These are phyloP conservation scores for Sminthurides bifidus DNA, from an alignment of 1,140 invertebrate genomes.

Conservation along the genomic window DNA sequence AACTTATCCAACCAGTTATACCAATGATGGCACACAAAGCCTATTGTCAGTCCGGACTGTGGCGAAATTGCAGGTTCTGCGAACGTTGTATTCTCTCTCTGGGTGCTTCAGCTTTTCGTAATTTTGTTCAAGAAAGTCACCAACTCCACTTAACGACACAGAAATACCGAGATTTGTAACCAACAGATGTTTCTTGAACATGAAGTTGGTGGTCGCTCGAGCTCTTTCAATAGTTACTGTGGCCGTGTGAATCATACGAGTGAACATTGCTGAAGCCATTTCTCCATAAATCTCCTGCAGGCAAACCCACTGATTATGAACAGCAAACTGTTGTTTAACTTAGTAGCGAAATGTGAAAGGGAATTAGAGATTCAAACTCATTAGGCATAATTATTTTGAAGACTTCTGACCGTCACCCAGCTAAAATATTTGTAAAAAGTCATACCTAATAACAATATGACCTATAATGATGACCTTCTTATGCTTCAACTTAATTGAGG, in stretches of 20 bases:
- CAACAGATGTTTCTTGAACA: conserved; percentile 54
- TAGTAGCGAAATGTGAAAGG: too few relatives aligned
- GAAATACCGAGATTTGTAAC: conserved; percentile 78
- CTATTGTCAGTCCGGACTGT: conserved; percentile 61
- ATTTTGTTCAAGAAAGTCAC: conserved; percentile 71
- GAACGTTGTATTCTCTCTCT: conserved; percentile 47
- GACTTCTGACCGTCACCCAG: too few relatives aligned
- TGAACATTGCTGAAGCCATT: conserved; percentile 2
- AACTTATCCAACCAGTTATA: conserved; percentile 57
- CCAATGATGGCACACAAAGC: conserved; percentile 76
- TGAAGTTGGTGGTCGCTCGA: conserved; percentile 8
- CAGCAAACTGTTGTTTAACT: too few relatives aligned
- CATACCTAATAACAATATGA: too few relatives aligned
- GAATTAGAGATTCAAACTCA: too few relatives aligned
- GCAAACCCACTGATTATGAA: too few relatives aligned
- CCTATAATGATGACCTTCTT: too few relatives aligned
- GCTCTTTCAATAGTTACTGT: conserved; percentile 5
- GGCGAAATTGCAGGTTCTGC: conserved; percentile 66
- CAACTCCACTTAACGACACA: conserved; percentile 55
- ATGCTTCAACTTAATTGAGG: too few relatives aligned
- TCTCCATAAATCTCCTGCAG: too few relatives aligned
- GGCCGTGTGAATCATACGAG: conserved; percentile 10
- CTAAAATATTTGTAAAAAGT: too few relatives aligned
- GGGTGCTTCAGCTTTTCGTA: conserved; percentile 41
- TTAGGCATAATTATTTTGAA: too few relatives aligned